phyloP scores from a whole-genome alignment of 2,113 vertebrate genomes.

The Chinchilla lanigera region DNA sequence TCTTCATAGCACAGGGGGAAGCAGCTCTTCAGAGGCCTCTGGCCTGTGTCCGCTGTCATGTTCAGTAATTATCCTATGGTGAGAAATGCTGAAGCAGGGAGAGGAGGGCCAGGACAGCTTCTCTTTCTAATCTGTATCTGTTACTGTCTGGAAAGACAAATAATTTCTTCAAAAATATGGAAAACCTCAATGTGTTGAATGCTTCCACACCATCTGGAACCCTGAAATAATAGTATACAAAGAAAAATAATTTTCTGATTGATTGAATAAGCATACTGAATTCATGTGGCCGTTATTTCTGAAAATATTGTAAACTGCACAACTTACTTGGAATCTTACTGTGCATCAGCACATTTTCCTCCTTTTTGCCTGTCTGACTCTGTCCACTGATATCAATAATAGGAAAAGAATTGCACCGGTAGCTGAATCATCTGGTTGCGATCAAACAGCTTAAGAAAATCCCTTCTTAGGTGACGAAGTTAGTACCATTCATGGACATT shows the following conservation, averaged over 20 bases:
- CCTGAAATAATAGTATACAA: background rate
- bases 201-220: background rate
- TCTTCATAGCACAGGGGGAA: background rate
- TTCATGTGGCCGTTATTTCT: background rate
- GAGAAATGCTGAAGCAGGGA: background rate
- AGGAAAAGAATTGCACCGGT: background rate
- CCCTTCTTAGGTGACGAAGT: slow-evolving; percentile 4
- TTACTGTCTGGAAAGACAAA: background rate
- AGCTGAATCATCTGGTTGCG: slow-evolving; percentile 21
- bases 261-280: background rate
- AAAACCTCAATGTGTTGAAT: background rate
- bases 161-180: background rate
- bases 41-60: background rate
- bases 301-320: background rate
- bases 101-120: background rate
- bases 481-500: background rate
- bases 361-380: background rate
- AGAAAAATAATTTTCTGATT: background rate
- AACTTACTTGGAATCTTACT: background rate
- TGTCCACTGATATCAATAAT: background rate
- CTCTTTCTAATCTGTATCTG: background rate
- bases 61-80: background rate
- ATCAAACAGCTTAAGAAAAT: slow-evolving; percentile 1
- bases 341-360: background rate
- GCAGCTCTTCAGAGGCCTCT: background rate